Evolutionary conservation across 2,888 invertebrate species (phyloP).

Genomic region (Nomada ferruginata): DNA sequence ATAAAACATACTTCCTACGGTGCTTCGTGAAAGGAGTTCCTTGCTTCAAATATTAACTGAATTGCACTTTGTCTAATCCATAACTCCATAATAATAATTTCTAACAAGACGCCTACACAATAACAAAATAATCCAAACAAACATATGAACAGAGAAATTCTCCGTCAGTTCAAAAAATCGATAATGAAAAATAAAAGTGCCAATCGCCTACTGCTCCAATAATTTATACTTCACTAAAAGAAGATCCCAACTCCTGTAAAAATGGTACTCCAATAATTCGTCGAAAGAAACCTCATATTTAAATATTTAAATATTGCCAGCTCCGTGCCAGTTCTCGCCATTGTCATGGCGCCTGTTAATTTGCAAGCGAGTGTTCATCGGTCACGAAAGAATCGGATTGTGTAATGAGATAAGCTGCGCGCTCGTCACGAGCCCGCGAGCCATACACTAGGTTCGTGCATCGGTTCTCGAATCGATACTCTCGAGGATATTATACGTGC

Average conservation of each 20-base stretch:
- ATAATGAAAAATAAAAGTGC: too few relatives aligned
- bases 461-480: slow-evolving; percentile 54
- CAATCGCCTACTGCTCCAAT: too few relatives aligned
- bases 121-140: too few relatives aligned
- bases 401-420: slow-evolving; percentile 67
- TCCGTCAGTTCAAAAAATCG: too few relatives aligned
- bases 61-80: too few relatives aligned
- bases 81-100: too few relatives aligned
- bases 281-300: not conserved
- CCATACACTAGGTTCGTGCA: slow-evolving; percentile 60
- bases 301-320: slow-evolving; percentile 2
- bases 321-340: slow-evolving; percentile 9
- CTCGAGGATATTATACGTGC: slow-evolving; percentile 16
- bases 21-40: too few relatives aligned
- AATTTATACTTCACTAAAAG: too few relatives aligned
- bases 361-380: slow-evolving; percentile 46
- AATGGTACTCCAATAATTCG: not conserved
- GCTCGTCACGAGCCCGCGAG: slow-evolving; percentile 65
- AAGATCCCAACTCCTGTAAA: too few relatives aligned
- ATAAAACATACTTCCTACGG: not conserved
- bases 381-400: slow-evolving; percentile 63
- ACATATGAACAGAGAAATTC: too few relatives aligned
- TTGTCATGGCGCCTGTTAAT: slow-evolving; percentile 25
- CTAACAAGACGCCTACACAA: too few relatives aligned
- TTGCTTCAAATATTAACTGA: too few relatives aligned